Percentiles rank a stretch among this genome's conserved stretches.
Conservation (phyloP, 2,888 invertebrate species). For the Oscheius sp. region DNA sequence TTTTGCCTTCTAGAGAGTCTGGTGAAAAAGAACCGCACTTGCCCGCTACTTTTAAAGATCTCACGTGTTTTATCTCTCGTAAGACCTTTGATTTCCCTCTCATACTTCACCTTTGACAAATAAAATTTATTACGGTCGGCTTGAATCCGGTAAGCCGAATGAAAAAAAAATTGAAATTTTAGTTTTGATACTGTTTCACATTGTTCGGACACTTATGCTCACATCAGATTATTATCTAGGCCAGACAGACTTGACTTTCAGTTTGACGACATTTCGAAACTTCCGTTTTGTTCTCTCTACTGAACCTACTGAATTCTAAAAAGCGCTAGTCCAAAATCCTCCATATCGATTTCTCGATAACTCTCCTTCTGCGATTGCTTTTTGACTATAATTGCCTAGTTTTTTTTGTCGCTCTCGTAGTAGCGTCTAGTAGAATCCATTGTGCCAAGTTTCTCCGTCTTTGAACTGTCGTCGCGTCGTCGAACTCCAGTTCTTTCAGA, state of each 20-base stretch:
- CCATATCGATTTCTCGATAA: no score
- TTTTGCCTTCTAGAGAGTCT: not conserved
- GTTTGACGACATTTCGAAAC: not conserved
- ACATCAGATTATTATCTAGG: not conserved
- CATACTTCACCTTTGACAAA: no score
- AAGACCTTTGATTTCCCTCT: no score
- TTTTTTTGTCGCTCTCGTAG: not conserved
- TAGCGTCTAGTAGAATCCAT: not conserved
- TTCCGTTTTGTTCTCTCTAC: not conserved
- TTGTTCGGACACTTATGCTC: not conserved
- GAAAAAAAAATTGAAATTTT: not conserved
- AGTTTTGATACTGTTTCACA: not conserved
- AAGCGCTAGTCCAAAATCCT: no score
- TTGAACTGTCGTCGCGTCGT: not conserved
- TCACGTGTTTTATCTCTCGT: no score
- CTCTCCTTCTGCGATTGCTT: not conserved
- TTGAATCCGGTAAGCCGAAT: no score
- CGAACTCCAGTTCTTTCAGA: constrained; percentile 7
- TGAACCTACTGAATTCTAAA: not conserved
- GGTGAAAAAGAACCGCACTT: not conserved
- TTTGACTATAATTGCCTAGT: not conserved
- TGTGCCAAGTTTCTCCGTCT: not conserved
- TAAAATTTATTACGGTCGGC: no score
- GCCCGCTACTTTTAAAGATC: not conserved
- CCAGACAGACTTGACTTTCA: not conserved